Evolutionary conservation across 2,113 vertebrate species (phyloP).

Genomic region (Notarius lentiginosus): DNA sequence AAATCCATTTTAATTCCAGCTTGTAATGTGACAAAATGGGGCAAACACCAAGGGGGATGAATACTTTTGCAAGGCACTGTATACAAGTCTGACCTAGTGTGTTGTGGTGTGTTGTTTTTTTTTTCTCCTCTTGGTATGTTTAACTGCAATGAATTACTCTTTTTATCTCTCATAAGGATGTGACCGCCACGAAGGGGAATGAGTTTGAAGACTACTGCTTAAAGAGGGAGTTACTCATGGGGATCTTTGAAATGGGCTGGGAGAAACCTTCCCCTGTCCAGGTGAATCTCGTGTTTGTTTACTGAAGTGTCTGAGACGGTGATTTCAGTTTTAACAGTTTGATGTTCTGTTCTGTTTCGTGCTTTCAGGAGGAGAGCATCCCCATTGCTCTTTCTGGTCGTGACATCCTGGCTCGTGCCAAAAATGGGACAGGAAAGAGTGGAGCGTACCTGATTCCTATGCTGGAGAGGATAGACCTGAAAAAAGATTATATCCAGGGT

Average conservation of each 20-base stretch:
- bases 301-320: not conserved
- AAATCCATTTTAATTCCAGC: too few species aligned
- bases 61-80: too few species aligned
- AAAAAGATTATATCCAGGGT: slow-evolving; percentile 79
- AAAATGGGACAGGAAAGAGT: slow-evolving; percentile 79
- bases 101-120: too few species aligned
- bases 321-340: not conserved
- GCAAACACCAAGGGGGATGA: too few species aligned
- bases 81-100: too few species aligned
- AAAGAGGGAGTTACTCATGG: slow-evolving; percentile 79
- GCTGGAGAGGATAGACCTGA: slow-evolving; percentile 79
- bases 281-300: slow-evolving; percentile 56
- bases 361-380: slow-evolving; percentile 77
- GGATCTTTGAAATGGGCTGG: slow-evolving; percentile 82
- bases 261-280: slow-evolving; percentile 80
- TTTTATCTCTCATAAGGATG: slow-evolving; percentile 64
- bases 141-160: not conserved
- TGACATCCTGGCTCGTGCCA: slow-evolving; percentile 77
- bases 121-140: not conserved
- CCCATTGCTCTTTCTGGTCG: slow-evolving; percentile 78
- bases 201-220: slow-evolving; percentile 82
- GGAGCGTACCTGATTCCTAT: slow-evolving; percentile 79
- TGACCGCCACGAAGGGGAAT: slow-evolving; percentile 78
- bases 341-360: not conserved
- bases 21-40: too few species aligned